Evolutionary conservation across 2,888 invertebrate species (phyloP), one percentile per base, ranked within the genome.

Genomic region (Phlogophora meticulosa): DNA sequence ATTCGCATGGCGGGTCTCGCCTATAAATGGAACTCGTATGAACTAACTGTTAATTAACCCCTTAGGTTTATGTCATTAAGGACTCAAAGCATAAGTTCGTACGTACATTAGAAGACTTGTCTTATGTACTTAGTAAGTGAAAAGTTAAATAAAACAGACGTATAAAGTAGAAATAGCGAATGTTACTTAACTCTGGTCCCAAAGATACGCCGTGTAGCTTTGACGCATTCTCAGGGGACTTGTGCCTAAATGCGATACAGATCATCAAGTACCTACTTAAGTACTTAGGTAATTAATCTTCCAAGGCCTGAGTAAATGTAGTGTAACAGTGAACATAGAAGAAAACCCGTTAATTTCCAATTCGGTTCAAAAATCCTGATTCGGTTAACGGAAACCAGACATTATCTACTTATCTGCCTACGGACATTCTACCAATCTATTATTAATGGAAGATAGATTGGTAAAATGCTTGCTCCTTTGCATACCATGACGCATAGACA

Each of bases 111-210:
- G 13, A 64, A 42, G n/a, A 13, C n/a, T 15, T 28, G 15, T 28
- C 40, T n/a, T 42, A 43, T 20, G 43, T 32, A 57, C 17, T 36
- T 36, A 22, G 45, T 73, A 46, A 72, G 70, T 61, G 55, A 52
- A 69, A 72, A 70, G 46, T 57, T 61, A 7, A 76, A 60, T 60
- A 49, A 76, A 56, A 60, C 61, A 42, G 32, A 38, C 36, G 20
- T 49, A 24, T 32, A 55, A 42, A 46, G 64, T 22, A 20, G 17
- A 36, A 15, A 20, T 48, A 48, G 63, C 63, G 15, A 42, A 28
- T n/a, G 20, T 51, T 43, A 24, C 20, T 20, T 28, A 48, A 1
- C 20, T 36, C 2, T 17, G 15, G 36, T 24, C 42, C 7, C 28
- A 28, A 51, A 52, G 28, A 28, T 28, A 48, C 22, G 17, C 15